Base-by-base conservation (phyloP, 2,888 invertebrate species). In the Cynaeus angustus region DNA sequence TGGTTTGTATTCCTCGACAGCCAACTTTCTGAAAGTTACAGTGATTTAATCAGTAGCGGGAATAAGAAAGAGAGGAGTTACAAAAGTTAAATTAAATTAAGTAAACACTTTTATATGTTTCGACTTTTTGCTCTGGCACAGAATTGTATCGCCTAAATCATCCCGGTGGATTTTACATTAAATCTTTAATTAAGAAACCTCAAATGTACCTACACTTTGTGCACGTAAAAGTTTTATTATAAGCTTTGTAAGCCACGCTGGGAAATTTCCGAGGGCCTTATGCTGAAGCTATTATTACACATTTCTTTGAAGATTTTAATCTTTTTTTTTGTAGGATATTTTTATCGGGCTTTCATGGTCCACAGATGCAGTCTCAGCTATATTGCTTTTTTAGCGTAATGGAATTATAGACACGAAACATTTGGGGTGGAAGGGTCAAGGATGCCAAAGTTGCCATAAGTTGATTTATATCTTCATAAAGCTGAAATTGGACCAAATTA, bases 71-170 rank as follows among this genome's bases (percentile, higher is more conserved):
- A 43, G 52, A 30, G n/a, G n/a, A 53, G 33, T 30, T 56, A 9
- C 62, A 12, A 30, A 48, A 62, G 62, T 62, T 62, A 62, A 62
- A 61, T 61, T 61, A 61, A 61, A 62, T 62, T 58, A 62, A 16
- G 26, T 13, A 59, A 46, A 59, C 46, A 16, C 33, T 48, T 48
- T 50, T 48, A 50, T 62, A 12, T 48, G 16, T 33, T 59, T 62
- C 33, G 3, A 26, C 59, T 5, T 45, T 58, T 45, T 46, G 3
- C 16, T 21, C 21, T 43, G n/a, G n/a, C n/a, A n/a, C n/a, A n/a
- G n/a, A n/a, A n/a, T n/a, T n/a, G n/a, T n/a, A 9, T 10, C 12
- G 4, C 21, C 4, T 21, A 21, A 21, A 21, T 21, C 21, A 21
- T 43, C 10, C 3, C 43, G n/a, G 5, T 13, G 3, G 12, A n/a